These are phyloP conservation scores for Carposina sasakii DNA, from an alignment of 1,140 invertebrate species.

Conservation along the genomic window DNA sequence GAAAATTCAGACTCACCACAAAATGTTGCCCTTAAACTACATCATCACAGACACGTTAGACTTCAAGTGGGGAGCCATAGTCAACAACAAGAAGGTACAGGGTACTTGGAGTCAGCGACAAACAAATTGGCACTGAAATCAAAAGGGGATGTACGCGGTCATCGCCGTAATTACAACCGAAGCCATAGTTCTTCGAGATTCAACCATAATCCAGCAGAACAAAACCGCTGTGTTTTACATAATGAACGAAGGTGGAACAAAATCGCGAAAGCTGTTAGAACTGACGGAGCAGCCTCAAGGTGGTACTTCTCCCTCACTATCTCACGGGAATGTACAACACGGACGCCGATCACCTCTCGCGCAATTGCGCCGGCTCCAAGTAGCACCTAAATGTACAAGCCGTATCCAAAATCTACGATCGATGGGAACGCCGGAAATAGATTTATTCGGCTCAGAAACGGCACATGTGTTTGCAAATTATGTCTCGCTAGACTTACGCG, in stretches of 20 bases:
- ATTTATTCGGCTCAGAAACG: conserved; percentile 34
- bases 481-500: conserved; percentile 32
- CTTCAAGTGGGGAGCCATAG: conserved; percentile 26
- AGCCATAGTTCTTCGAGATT: conserved; percentile 10
- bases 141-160: conserved; percentile 41
- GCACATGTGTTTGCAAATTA: conserved; percentile 36
- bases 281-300: conserved; percentile 30
- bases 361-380: conserved; percentile 17
- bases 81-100: conserved; percentile 19
- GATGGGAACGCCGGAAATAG: conserved; percentile 35
- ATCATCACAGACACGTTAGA: conserved; percentile 40
- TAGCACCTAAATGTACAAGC: conserved; percentile 25
- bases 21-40: conserved; percentile 21
- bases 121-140: conserved; percentile 35
- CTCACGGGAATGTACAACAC: conserved; percentile 25
- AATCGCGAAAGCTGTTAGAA: conserved; percentile 29
- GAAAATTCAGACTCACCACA: conserved; percentile 17
- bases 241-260: conserved; percentile 44
- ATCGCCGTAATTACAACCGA: conserved; percentile 15
- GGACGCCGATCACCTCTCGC: conserved; percentile 32
- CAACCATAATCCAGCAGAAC: conserved; percentile 34
- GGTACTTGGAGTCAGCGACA: conserved; percentile 20
- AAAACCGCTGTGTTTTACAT: conserved; percentile 37
- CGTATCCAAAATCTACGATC: conserved; percentile 21
- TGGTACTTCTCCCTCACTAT: conserved; percentile 31